These are phyloP conservation scores for Helostoma temminkii DNA, from an alignment of 2,797 vertebrate genomes.

Conservation along the genomic window DNA sequence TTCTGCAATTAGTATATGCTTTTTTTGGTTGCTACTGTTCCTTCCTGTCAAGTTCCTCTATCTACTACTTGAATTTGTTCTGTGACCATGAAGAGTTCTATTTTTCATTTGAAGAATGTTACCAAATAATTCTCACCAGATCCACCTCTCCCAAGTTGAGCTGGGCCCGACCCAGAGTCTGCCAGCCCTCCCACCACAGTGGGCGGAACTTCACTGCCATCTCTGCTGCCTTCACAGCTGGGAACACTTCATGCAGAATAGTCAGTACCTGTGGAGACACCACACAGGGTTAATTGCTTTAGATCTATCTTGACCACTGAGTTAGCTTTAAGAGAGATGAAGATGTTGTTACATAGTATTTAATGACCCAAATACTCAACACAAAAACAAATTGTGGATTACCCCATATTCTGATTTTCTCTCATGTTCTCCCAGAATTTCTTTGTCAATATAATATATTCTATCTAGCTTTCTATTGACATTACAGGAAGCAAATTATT, in stretches of 20 bases:
- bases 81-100: fast-evolving
- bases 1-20: background rate
- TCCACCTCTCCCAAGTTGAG: conserved; percentile 94
- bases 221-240: conserved; percentile 94
- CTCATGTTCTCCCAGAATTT: no score
- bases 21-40: background rate
- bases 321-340: no score
- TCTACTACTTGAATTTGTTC: background rate
- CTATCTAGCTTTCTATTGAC: no score
- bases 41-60: background rate
- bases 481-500: no score
- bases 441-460: no score
- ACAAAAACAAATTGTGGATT: no score
- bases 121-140: conserved; percentile 85
- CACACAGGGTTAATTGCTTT: background rate
- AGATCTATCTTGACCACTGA: background rate
- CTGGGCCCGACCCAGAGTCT: conserved; percentile 94
- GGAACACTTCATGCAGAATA: conserved; percentile 93
- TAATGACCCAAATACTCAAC: no score
- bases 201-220: conserved; percentile 91
- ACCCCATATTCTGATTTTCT: no score
- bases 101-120: background rate
- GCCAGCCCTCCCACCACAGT: conserved; percentile 94
- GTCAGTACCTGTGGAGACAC: conserved; percentile 87
- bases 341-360: no score